These are phyloP conservation scores for Myodes glareolus DNA, from an alignment of 2,113 vertebrate species.

Conservation along the genomic window DNA sequence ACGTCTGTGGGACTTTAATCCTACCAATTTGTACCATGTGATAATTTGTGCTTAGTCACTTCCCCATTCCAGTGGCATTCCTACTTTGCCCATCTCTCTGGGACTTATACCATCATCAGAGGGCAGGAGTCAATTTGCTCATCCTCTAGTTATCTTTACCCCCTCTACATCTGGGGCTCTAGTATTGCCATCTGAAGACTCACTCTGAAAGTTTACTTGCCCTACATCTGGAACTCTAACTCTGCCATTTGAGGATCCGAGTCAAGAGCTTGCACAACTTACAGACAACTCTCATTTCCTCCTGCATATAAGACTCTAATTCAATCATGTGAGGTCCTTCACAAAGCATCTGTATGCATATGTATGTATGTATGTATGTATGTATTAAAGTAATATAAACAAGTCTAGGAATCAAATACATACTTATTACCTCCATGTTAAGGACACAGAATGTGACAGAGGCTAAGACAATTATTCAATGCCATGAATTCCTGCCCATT, in stretches of 20 bases:
- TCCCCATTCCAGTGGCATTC: not conserved
- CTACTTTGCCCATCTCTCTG: not conserved
- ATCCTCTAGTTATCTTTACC: not conserved
- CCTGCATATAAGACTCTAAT: not conserved
- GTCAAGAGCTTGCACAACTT: not conserved
- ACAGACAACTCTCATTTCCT: not conserved
- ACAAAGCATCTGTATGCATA: not conserved
- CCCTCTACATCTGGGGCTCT: not conserved
- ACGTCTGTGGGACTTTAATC: not conserved
- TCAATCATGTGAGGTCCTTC: not conserved
- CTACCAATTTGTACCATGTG: not conserved
- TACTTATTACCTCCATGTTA: not conserved
- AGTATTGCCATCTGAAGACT: not conserved
- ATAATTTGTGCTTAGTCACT: not conserved
- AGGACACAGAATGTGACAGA: not conserved
- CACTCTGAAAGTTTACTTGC: not conserved
- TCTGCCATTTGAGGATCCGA: not conserved
- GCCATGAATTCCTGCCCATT: not conserved
- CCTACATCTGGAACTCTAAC: not conserved
- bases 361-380: too few relatives aligned
- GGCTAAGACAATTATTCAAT: not conserved
- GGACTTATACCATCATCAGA: not conserved
- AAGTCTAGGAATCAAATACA: not conserved
- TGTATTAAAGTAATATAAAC: not conserved
- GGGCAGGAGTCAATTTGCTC: not conserved